Evolutionary conservation across 1,140 invertebrate genomes (phyloP).

Genomic region (Mylabris phalerata): DNA sequence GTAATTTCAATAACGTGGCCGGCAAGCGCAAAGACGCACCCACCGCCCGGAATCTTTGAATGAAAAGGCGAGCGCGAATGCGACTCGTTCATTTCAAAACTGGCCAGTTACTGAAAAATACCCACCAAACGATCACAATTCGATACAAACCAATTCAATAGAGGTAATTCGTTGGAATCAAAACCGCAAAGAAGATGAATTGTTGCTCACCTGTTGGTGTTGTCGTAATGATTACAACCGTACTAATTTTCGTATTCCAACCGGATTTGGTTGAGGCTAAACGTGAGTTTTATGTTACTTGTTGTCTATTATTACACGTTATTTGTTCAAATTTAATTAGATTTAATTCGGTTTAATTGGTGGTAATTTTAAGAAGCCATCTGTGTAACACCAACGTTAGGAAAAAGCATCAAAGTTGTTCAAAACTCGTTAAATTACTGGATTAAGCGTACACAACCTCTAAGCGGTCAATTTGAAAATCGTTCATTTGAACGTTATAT

Average conservation of each 20-base stretch:
- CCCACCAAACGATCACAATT: neutral
- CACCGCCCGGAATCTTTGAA: slow-evolving; percentile 9
- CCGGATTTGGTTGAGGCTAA: slow-evolving; percentile 10
- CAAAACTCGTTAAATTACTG: slow-evolving; percentile 6
- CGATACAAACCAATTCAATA: too few species aligned
- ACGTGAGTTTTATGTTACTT: slow-evolving; percentile 8
- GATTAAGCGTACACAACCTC: too few species aligned
- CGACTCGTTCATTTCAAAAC: slow-evolving; percentile 18
- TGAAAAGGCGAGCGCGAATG: slow-evolving; percentile 21
- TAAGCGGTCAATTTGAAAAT: too few species aligned
- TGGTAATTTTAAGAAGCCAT: neutral
- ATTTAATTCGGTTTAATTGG: neutral
- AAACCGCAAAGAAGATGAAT: slow-evolving; percentile 4
- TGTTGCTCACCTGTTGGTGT: slow-evolving; percentile 4
- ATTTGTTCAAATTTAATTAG: neutral
- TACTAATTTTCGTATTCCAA: slow-evolving; percentile 8
- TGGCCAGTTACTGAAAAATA: neutral
- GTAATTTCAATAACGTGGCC: too few species aligned
- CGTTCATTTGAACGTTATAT: too few species aligned
- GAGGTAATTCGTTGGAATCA: too few species aligned
- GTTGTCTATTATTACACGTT: too few species aligned
- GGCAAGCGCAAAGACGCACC: neutral
- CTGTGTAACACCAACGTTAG: too few species aligned
- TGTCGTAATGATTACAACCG: neutral
- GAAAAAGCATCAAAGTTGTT: slow-evolving; percentile 6